These are phyloP conservation scores for Fistularia tabacaria DNA, from an alignment of 2,797 vertebrate genomes.

Conservation along the genomic window DNA sequence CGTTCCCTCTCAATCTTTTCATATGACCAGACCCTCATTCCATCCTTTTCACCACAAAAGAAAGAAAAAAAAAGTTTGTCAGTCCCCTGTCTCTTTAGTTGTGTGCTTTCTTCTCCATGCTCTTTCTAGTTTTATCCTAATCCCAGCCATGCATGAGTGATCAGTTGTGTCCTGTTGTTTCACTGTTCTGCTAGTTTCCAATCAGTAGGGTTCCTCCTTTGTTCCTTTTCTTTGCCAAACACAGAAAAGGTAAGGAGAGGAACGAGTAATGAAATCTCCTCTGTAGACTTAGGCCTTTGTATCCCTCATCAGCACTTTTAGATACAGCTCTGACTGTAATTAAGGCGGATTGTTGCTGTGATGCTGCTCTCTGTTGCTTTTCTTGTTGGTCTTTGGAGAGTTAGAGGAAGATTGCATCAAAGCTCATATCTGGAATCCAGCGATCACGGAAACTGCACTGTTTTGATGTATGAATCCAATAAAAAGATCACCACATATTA, in stretches of 20 bases:
- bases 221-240: constrained; percentile 94
- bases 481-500: constrained; percentile 64
- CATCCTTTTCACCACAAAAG: constrained; percentile 85
- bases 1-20: constrained; percentile 80
- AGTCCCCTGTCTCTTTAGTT: constrained; percentile 96
- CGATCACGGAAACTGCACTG: constrained; percentile 51
- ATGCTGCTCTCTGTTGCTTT: constrained; percentile 66
- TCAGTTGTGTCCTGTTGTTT: constrained; percentile 98
- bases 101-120: constrained; percentile 89
- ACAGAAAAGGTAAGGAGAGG: constrained; percentile 95
- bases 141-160: constrained; percentile 99
- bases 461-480: constrained; percentile 72
- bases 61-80: constrained; percentile 95
- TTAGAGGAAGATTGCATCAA: constrained; percentile 67
- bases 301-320: constrained; percentile 75
- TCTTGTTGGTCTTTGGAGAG: constrained; percentile 65
- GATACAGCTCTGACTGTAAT: constrained; percentile 77
- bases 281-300: constrained; percentile 85
- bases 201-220: constrained; percentile 95
- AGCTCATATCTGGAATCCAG: constrained; percentile 59
- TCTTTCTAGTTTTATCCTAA: constrained; percentile 98
- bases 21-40: constrained; percentile 81
- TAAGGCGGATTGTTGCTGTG: constrained; percentile 71
- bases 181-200: constrained; percentile 98
- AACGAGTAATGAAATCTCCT: constrained; percentile 88